Percentiles rank a stretch among this genome's conserved stretches.
Evolutionary conservation across 2,888 invertebrate species (phyloP).

Genomic region (Holacanthella duospinosa): DNA sequence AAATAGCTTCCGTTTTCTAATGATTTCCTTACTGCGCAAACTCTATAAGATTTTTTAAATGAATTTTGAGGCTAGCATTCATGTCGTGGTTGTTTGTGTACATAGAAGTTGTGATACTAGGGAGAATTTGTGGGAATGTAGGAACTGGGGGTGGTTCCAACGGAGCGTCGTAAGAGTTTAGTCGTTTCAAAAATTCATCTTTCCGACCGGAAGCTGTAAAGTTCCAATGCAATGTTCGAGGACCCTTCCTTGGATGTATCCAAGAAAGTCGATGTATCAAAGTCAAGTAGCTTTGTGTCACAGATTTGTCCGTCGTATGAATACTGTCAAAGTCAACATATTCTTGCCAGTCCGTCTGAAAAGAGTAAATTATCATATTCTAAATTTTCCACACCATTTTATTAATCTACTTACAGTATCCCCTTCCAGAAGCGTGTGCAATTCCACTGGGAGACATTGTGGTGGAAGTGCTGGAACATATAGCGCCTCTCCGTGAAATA

Average conservation of each 20-base stretch:
- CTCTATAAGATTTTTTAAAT: slow-evolving; percentile 45
- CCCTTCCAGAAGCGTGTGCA: slow-evolving; percentile 53
- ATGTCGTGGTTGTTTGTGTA: slow-evolving; percentile 44
- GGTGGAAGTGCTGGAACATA: slow-evolving; percentile 59
- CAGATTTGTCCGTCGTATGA: slow-evolving; percentile 10
- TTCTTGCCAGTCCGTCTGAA: slow-evolving; percentile 29
- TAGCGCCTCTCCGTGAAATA: slow-evolving; percentile 56
- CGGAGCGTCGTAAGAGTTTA: slow-evolving; percentile 56
- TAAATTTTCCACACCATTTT: not conserved
- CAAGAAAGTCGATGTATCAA: slow-evolving; percentile 22
- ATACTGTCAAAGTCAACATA: slow-evolving; percentile 27
- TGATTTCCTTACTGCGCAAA: slow-evolving; percentile 44
- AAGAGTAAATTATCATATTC: slow-evolving; percentile 1
- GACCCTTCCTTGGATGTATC: slow-evolving; percentile 20
- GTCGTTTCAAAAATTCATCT: slow-evolving; percentile 40
- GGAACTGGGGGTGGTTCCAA: slow-evolving; percentile 49
- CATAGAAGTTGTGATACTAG: slow-evolving; percentile 42
- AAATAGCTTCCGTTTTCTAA: not conserved
- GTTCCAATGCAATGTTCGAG: slow-evolving; percentile 15
- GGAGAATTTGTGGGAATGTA: slow-evolving; percentile 44
- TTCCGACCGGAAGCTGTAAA: slow-evolving; percentile 17
- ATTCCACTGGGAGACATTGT: slow-evolving; percentile 57
- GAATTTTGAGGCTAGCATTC: slow-evolving; percentile 43
- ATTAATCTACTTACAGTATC: slow-evolving; percentile 48
- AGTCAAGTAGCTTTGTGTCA: slow-evolving; percentile 19